These are phyloP conservation scores for Crocuta crocuta DNA, from an alignment of 2,113 vertebrate species.

Conservation along the genomic window DNA sequence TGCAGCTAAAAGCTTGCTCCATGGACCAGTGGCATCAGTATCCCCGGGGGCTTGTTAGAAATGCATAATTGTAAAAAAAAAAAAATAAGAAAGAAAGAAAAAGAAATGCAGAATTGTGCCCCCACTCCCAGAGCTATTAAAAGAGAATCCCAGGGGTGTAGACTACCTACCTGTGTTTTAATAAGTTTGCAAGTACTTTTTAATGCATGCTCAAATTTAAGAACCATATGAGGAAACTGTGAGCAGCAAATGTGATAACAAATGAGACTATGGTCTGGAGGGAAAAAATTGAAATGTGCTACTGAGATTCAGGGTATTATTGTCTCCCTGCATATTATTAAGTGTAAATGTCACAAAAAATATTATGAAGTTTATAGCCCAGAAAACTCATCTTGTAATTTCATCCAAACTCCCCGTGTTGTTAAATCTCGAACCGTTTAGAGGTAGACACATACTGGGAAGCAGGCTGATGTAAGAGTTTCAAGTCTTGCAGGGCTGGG, in stretches of 20 bases:
- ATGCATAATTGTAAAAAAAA: not conserved
- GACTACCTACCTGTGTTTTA: not conserved
- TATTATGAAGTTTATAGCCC: not conserved
- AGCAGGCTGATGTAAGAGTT: not conserved
- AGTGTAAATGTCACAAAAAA: not conserved
- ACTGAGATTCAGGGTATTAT: not conserved
- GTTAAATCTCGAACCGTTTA: not conserved
- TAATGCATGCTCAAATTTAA: not conserved
- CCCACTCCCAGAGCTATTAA: not conserved
- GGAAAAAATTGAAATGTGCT: not conserved
- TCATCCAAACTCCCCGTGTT: not conserved
- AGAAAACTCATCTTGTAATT: not conserved
- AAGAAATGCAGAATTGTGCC: not conserved
- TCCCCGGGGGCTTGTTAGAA: not conserved
- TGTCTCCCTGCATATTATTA: not conserved
- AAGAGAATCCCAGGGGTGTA: not conserved
- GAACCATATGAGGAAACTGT: not conserved
- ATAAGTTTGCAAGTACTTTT: not conserved
- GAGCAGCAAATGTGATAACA: not conserved
- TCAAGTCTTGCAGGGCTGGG: not conserved
- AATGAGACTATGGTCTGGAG: not conserved
- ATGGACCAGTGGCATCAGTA: rapidly evolving
- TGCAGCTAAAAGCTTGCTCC: not conserved
- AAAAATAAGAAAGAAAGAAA: too few species aligned
- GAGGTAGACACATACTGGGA: not conserved